Evolutionary conservation across 2,888 invertebrate genomes (phyloP), one percentile per base, ranked within the genome.

Genomic region (Atethmia centrago): DNA sequence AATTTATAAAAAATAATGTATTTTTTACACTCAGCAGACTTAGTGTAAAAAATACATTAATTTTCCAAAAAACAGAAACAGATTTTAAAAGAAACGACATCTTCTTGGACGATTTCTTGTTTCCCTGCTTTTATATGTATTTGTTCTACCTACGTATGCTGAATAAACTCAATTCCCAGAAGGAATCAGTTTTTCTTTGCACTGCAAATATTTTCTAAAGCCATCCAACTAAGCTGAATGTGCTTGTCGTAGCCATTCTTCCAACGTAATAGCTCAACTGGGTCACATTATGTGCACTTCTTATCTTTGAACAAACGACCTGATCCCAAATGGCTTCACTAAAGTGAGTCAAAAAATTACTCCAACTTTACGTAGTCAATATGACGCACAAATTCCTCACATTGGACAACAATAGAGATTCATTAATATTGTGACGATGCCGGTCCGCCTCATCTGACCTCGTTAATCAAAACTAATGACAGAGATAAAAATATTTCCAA

Each of bases 401-500:
- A 80, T 82, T 84, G 79, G 76, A 77, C 85, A 82, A 89, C 89
- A 90, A 89, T 86, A 79, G 86, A 68, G 47, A 36, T 80, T 87
- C 90, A 91, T 91, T 91, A 91, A 90, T 90, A 88, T 85, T 77
- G 82, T 84, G 86, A 87, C 80, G 80, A 84, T 82, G 84, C 83
- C 71, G 77, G 71, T 79, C 80, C 74, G 77, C 82, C 74, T 84
- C 84, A 77, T 82, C 84, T 84, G 78, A 80, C 69, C 78, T 90
- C 91, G 87, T 92, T 91, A 91, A 91, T 92, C 91, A 91, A 88
- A 81, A 87, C 89, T 91, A 92, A 92, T 91, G 91, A 88, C 85
- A 77, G 85, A 88, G 91, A 92, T 91, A 89, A 90, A 90, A 91
- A 92, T 90, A 90, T 88, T 86, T 87, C 80, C 82, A 80, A 77